phyloP scores from a whole-genome alignment of 2,888 invertebrate genomes.

The Luperina testacea region DNA sequence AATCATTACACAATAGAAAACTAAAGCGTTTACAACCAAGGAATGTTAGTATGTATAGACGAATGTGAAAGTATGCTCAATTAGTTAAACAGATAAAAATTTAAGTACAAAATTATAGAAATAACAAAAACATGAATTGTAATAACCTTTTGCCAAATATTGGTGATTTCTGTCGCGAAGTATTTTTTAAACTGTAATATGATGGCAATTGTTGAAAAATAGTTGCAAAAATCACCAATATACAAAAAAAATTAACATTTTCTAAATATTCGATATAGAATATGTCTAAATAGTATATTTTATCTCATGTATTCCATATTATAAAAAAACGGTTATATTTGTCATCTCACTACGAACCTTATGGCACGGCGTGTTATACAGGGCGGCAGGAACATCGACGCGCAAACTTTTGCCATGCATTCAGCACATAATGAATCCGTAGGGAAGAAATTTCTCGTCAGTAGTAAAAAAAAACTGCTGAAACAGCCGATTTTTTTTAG shows the following conservation, averaged over 20 bases:
- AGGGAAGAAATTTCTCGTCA: not conserved
- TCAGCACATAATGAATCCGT: not conserved
- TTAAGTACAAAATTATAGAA: slow-evolving; percentile 60
- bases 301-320: slow-evolving; percentile 12
- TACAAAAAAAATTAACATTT: slow-evolving; percentile 40
- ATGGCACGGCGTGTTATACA: slow-evolving; percentile 60
- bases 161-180: not conserved
- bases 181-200: not conserved
- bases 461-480: not conserved
- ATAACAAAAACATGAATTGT: slow-evolving; percentile 31
- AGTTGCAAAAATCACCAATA: slow-evolving; percentile 5
- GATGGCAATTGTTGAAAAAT: not conserved
- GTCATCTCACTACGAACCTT: slow-evolving; percentile 45
- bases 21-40: slow-evolving; percentile 44
- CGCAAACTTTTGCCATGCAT: not conserved
- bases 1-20: slow-evolving; percentile 20
- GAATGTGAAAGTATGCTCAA: slow-evolving; percentile 29
- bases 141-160: slow-evolving; percentile 2
- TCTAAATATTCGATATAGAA: slow-evolving; percentile 65
- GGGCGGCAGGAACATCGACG: not conserved
- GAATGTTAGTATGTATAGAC: slow-evolving; percentile 63
- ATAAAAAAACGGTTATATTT: slow-evolving; percentile 1
- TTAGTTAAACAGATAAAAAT: slow-evolving; percentile 18
- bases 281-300: slow-evolving; percentile 20
- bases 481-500: too few species aligned